phyloP scores from a whole-genome alignment of 2,888 invertebrate genomes.

The Chironomus riparius region DNA sequence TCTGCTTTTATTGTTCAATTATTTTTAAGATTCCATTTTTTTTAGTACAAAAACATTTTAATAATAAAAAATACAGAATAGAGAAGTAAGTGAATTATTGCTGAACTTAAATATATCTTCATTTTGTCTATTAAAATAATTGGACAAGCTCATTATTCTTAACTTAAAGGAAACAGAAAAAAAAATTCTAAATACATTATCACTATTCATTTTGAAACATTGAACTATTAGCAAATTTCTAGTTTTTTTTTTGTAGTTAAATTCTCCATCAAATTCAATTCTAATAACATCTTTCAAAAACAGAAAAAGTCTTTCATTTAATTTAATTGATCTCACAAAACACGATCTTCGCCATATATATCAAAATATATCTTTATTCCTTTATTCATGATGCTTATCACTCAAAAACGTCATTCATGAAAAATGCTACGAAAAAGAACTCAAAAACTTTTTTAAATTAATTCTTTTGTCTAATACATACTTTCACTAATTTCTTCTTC shows the following conservation, averaged over 20 bases:
- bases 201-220: background rate
- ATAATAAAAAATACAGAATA: background rate
- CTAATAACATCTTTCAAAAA: background rate
- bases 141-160: background rate
- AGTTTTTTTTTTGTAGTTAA: background rate
- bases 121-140: background rate
- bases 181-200: background rate
- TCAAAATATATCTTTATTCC: background rate
- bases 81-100: background rate
- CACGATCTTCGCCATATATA: background rate
- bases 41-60: background rate
- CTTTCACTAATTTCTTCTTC: background rate
- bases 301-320: background rate
- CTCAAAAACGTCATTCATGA: background rate
- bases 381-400: background rate
- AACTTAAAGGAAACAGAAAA: background rate
- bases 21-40: background rate
- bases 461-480: background rate
- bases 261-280: slow-evolving; percentile 1
- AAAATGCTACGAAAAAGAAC: background rate
- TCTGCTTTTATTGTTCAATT: background rate
- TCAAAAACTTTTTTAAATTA: background rate
- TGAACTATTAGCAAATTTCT: background rate
- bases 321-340: background rate
- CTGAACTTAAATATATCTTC: background rate